These are phyloP conservation scores for Galaxias olidus DNA, from an alignment of 2,797 vertebrate species.

Conservation along the genomic window DNA sequence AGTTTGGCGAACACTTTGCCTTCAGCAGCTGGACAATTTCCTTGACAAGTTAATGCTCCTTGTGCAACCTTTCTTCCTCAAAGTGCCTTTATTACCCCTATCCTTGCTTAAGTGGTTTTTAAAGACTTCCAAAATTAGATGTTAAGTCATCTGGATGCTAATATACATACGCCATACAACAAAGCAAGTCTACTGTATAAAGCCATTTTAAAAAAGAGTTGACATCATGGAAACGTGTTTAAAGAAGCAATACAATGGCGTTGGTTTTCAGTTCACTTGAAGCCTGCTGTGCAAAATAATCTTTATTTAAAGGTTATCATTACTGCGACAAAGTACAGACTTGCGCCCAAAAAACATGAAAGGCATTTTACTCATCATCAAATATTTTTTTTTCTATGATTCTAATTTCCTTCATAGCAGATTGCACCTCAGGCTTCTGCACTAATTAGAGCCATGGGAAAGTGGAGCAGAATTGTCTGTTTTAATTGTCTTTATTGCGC, in stretches of 20 bases:
- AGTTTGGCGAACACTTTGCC: slow-evolving; percentile 10
- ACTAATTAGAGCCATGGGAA: slow-evolving; percentile 49
- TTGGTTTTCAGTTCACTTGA: slow-evolving; percentile 18
- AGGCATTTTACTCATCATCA: slow-evolving; percentile 38
- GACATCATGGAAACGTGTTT: neutral
- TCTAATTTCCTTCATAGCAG: slow-evolving; percentile 49
- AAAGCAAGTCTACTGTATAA: neutral
- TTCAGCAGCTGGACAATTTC: slow-evolving; percentile 28
- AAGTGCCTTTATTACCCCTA: slow-evolving; percentile 38
- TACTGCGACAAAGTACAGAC: slow-evolving; percentile 37
- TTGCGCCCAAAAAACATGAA: slow-evolving; percentile 31
- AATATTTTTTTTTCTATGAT: slow-evolving; percentile 41
- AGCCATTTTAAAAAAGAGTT: slow-evolving; percentile 21
- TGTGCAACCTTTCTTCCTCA: slow-evolving; percentile 9
- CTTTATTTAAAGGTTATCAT: slow-evolving; percentile 34
- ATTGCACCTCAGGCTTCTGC: slow-evolving; percentile 42
- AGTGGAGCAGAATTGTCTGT: slow-evolving; percentile 23
- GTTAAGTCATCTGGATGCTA: slow-evolving; percentile 16
- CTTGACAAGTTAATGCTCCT: slow-evolving; percentile 26
- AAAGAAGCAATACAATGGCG: slow-evolving; percentile 15
- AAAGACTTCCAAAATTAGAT: slow-evolving; percentile 37
- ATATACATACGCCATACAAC: slow-evolving; percentile 18
- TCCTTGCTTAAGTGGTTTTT: slow-evolving; percentile 26
- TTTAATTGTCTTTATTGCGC: slow-evolving; percentile 34
- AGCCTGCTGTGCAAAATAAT: slow-evolving; percentile 10